A percentile compares a stretch with the other conserved stretches of the same genome.
Conservation (phyloP, 1,140 invertebrate species). For the Platorchestia sp. region DNA sequence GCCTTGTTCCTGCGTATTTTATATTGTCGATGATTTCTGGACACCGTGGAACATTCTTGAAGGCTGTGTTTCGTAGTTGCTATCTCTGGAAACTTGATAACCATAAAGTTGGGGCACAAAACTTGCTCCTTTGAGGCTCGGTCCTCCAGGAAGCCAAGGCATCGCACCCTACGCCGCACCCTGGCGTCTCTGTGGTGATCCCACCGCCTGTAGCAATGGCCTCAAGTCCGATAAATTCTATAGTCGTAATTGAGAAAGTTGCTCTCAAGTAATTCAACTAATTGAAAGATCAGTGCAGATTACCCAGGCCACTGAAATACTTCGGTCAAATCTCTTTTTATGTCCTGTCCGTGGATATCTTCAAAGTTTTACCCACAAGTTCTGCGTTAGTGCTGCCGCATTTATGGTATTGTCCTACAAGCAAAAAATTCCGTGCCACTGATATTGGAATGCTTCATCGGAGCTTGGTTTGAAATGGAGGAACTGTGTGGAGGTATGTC, state of each 20-base stretch:
- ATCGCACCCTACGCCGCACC: background rate
- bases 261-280: conserved; percentile 41
- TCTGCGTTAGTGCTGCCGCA: background rate
- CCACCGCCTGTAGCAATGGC: background rate
- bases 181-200: background rate
- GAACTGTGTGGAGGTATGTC: background rate
- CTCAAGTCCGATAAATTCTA: conserved; percentile 7
- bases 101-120: background rate
- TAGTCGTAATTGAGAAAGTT: conserved; percentile 40
- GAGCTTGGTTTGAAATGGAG: background rate
- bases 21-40: background rate
- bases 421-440: background rate
- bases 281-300: conserved; percentile 52
- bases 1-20: background rate
- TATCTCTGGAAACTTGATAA: background rate
- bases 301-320: conserved; percentile 14
- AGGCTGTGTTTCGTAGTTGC: background rate
- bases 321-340: conserved; percentile 44
- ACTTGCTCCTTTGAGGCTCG: background rate
- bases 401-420: background rate
- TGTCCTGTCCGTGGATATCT: conserved; percentile 5
- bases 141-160: background rate
- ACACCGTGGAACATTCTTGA: background rate
- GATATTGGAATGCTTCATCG: background rate
- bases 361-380: conserved; percentile 19